These are phyloP conservation scores for Odontomyia ornata DNA, from an alignment of 2,888 invertebrate species.

Conservation along the genomic window DNA sequence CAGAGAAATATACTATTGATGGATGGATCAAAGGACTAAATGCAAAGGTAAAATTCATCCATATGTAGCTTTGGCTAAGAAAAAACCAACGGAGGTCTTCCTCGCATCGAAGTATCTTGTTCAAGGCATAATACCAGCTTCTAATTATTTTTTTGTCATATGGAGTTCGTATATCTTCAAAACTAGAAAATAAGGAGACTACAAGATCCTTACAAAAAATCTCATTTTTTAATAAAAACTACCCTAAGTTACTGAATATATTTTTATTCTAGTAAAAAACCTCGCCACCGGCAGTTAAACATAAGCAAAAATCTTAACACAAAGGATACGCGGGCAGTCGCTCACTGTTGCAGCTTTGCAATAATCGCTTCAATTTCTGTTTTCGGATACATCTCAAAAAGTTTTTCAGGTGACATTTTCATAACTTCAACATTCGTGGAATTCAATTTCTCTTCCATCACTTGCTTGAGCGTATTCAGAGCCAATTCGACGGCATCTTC, in stretches of 20 bases:
- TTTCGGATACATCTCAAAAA: slow-evolving; percentile 90
- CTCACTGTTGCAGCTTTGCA: slow-evolving; percentile 71
- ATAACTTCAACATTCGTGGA: slow-evolving; percentile 98
- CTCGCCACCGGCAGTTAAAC: not conserved
- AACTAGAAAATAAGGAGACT: too few species aligned
- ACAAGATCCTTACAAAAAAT: too few species aligned
- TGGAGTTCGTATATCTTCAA: too few species aligned
- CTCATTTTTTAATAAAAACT: too few species aligned
- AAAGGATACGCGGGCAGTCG: not conserved
- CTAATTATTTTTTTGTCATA: too few species aligned
- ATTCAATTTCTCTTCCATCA: slow-evolving; percentile 99
- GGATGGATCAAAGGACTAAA: too few species aligned
- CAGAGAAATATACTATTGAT: too few species aligned
- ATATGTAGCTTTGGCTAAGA: too few species aligned
- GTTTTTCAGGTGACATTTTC: slow-evolving; percentile 83
- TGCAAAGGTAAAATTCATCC: too few species aligned
- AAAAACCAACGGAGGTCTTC: too few species aligned
- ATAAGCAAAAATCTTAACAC: slow-evolving; percentile 13
- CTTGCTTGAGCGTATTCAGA: slow-evolving; percentile 95
- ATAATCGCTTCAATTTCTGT: slow-evolving; percentile 93
- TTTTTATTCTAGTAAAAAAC: slow-evolving; percentile 38
- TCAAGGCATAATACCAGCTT: too few species aligned
- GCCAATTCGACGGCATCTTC: slow-evolving; percentile 92
- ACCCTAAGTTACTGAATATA: not conserved
- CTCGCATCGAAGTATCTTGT: too few species aligned